phyloP scores from a whole-genome alignment of 2,888 invertebrate species.

The Polydesmus complanatus region DNA sequence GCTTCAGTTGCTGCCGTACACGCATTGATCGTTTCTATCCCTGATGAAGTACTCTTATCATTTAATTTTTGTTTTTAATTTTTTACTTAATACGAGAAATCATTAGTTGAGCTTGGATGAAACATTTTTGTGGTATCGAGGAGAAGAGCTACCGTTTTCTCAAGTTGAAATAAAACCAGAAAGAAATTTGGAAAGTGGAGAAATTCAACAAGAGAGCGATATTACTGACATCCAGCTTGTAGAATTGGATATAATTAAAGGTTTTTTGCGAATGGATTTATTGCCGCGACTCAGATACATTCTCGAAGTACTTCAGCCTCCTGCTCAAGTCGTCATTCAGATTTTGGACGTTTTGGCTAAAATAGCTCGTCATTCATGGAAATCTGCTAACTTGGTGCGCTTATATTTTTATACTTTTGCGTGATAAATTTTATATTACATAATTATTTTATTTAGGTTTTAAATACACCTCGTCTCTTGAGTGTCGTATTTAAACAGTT shows the following conservation, averaged over 20 bases:
- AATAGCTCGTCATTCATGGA: slow-evolving; percentile 58
- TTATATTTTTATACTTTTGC: neutral
- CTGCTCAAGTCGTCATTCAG: slow-evolving; percentile 55
- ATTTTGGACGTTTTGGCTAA: slow-evolving; percentile 65
- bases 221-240: slow-evolving; percentile 76
- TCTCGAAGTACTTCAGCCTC: slow-evolving; percentile 51
- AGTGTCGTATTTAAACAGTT: slow-evolving; percentile 32
- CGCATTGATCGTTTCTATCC: slow-evolving; percentile 55
- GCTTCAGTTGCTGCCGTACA: slow-evolving; percentile 62
- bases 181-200: slow-evolving; percentile 26
- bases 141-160: slow-evolving; percentile 40
- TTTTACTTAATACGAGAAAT: neutral
- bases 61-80: neutral
- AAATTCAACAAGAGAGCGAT: slow-evolving; percentile 42
- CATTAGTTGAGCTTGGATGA: slow-evolving; percentile 39
- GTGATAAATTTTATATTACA: neutral
- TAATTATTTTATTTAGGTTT: slow-evolving; percentile 30
- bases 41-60: slow-evolving; percentile 53
- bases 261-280: slow-evolving; percentile 42
- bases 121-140: slow-evolving; percentile 29
- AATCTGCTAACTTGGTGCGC: slow-evolving; percentile 42
- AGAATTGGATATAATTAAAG: slow-evolving; percentile 58
- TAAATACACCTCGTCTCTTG: slow-evolving; percentile 49
- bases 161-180: slow-evolving; percentile 25
- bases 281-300: slow-evolving; percentile 63